phyloP scores from a whole-genome alignment of 2,888 invertebrate genomes.

The Melanostoma scalare region DNA sequence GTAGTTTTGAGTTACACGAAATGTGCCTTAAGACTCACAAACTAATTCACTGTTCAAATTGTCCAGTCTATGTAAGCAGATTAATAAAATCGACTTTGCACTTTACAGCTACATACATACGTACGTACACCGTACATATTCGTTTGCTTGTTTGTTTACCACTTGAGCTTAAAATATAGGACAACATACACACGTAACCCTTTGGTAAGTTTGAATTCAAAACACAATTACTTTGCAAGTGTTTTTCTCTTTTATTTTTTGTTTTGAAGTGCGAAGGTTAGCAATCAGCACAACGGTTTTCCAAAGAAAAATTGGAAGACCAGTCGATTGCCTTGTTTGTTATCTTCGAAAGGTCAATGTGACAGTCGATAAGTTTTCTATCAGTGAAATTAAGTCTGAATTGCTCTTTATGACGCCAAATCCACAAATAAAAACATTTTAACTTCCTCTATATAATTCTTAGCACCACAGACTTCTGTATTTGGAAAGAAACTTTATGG shows the following conservation, averaged over 20 bases:
- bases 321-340: slow-evolving; percentile 2
- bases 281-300: neutral
- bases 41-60: neutral
- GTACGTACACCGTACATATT: neutral
- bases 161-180: neutral
- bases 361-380: neutral
- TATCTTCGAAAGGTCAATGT: slow-evolving; percentile 37
- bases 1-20: slow-evolving; percentile 14
- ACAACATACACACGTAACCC: neutral
- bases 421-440: too few relatives aligned
- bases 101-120: neutral
- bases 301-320: slow-evolving; percentile 10
- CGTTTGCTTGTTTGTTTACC: neutral
- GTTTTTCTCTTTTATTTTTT: neutral
- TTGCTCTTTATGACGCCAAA: too few relatives aligned
- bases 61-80: slow-evolving; percentile 14
- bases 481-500: too few relatives aligned
- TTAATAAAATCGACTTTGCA: slow-evolving; percentile 2
- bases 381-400: too few relatives aligned
- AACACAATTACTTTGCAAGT: neutral
- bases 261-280: neutral
- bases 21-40: neutral
- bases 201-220: neutral
- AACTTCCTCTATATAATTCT: too few relatives aligned
- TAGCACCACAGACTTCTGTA: too few relatives aligned